Percentiles rank a stretch among this genome's conserved stretches.
phyloP scores from a whole-genome alignment of 1,140 invertebrate species.

The Lucilia sericata region DNA sequence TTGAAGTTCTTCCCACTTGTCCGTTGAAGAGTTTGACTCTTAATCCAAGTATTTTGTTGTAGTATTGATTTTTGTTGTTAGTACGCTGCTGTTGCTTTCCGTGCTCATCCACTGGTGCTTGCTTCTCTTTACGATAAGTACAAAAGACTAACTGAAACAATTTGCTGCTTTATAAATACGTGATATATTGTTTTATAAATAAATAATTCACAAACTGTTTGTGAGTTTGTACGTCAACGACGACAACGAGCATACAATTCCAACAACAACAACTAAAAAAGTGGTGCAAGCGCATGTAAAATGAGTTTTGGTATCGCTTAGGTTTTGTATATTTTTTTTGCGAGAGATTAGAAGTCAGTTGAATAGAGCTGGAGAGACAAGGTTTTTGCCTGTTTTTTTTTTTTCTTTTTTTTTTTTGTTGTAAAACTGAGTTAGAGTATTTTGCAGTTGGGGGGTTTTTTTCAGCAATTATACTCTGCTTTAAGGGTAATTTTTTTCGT shows the following conservation, averaged over 20 bases:
- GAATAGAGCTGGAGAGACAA: neutral
- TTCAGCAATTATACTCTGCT: neutral
- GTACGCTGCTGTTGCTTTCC: neutral
- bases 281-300: slow-evolving; percentile 21
- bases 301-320: neutral
- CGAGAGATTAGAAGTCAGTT: neutral
- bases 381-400: too few relatives aligned
- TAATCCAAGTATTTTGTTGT: neutral
- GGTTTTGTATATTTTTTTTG: neutral
- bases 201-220: neutral
- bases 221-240: neutral
- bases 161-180: slow-evolving; percentile 16
- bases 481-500: neutral
- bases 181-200: slow-evolving; percentile 15
- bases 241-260: slow-evolving; percentile 9
- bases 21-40: neutral
- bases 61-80: slow-evolving; percentile 12
- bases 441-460: neutral
- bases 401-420: too few relatives aligned
- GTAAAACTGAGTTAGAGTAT: neutral
- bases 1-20: neutral
- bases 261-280: neutral
- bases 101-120: slow-evolving; percentile 5
- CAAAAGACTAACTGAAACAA: slow-evolving; percentile 26
- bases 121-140: slow-evolving; percentile 26